Evolutionary conservation across 2,888 invertebrate genomes (phyloP).

Genomic region (Drosophila recens): DNA sequence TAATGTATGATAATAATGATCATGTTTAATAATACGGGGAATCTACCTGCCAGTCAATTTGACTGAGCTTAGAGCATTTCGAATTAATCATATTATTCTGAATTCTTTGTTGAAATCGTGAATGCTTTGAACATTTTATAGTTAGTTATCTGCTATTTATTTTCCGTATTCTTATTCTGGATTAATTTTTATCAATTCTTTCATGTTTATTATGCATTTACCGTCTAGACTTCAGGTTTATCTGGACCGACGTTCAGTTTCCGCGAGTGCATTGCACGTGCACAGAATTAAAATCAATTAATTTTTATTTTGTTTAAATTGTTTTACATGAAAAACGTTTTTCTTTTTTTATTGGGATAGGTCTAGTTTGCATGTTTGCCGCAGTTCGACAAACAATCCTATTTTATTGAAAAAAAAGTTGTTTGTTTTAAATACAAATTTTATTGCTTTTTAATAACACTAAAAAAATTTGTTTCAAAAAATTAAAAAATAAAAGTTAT

Average conservation of each 20-base stretch:
- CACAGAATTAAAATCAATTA: conserved; percentile 69
- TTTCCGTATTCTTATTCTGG: neutral
- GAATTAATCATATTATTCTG: neutral
- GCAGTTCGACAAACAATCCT: neutral
- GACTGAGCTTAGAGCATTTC: neutral
- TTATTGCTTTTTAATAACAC: too few relatives aligned
- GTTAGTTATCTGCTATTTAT: neutral
- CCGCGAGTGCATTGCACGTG: conserved; percentile 68
- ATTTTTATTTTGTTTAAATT: conserved; percentile 37
- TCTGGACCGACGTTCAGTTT: conserved; percentile 25
- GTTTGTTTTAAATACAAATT: too few relatives aligned
- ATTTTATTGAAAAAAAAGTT: too few relatives aligned
- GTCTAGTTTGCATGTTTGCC: neutral
- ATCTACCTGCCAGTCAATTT: too few relatives aligned
- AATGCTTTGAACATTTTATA: neutral
- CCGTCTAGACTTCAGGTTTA: conserved; percentile 18
- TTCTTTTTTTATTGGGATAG: conserved; percentile 1
- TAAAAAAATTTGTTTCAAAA: too few relatives aligned
- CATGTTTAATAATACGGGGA: conserved; percentile 22
- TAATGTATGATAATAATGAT: conserved; percentile 48
- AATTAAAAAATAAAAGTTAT: too few relatives aligned
- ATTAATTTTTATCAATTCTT: conserved; percentile 13
- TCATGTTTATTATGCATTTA: conserved; percentile 6
- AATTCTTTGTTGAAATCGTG: neutral
- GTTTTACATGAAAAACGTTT: neutral